Evolutionary conservation across 2,797 vertebrate genomes (phyloP).

Genomic region (Leptatherina wallacei): DNA sequence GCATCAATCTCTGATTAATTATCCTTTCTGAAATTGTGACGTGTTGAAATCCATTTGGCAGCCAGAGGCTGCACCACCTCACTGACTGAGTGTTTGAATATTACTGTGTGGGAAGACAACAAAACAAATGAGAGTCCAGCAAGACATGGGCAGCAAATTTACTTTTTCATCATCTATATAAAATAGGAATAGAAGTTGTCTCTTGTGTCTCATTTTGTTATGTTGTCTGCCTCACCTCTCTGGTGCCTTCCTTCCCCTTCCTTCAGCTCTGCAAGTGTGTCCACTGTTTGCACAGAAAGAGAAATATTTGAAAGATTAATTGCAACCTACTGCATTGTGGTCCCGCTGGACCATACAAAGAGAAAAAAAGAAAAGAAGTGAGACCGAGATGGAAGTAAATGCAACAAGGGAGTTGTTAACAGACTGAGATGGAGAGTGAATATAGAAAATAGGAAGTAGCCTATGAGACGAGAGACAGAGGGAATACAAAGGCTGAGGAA

Average conservation of each 20-base stretch:
- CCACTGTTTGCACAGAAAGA: constrained; percentile 40
- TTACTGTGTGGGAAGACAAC: constrained; percentile 21
- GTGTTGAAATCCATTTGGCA: constrained; percentile 64
- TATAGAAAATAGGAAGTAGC: constrained; percentile 53
- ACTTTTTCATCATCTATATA: constrained; percentile 46
- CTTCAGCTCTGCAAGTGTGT: constrained; percentile 26
- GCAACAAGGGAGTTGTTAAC: constrained; percentile 62
- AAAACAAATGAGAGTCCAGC: constrained; percentile 58
- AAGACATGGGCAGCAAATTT: constrained; percentile 34
- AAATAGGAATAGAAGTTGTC: constrained; percentile 36
- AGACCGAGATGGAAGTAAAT: constrained; percentile 38
- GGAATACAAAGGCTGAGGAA: constrained; percentile 37
- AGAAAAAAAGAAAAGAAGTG: constrained; percentile 25
- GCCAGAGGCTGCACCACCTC: constrained; percentile 29
- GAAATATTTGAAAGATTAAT: constrained; percentile 79
- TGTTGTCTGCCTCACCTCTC: constrained; percentile 32
- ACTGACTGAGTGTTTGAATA: constrained; percentile 19
- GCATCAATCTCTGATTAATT: constrained; percentile 77
- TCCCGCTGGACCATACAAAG: constrained; percentile 45
- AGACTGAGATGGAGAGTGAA: constrained; percentile 47
- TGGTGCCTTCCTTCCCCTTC: neutral
- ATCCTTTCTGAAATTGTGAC: constrained; percentile 65
- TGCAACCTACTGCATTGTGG: constrained; percentile 67
- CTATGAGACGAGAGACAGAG: constrained; percentile 20
- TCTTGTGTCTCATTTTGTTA: constrained; percentile 48